A percentile compares a stretch with the other conserved stretches of the same genome.
phyloP scores from a whole-genome alignment of 2,797 vertebrate genomes.

The Streptopelia turtur region DNA sequence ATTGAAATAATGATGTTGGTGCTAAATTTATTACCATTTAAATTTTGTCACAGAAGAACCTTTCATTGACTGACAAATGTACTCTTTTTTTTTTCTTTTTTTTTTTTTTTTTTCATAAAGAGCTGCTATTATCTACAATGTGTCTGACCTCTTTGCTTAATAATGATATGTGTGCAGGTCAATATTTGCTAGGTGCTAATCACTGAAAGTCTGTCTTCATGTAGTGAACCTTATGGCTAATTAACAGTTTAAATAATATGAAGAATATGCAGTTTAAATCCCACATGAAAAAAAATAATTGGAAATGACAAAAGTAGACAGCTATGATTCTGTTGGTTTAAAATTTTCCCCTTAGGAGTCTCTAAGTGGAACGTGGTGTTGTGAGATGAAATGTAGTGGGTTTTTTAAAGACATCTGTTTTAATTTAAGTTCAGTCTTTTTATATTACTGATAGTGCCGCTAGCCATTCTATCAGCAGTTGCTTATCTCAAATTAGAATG shows the following conservation, averaged over 20 bases:
- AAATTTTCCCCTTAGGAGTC: background rate
- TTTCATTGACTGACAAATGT: background rate
- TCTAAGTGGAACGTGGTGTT: background rate
- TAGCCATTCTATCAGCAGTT: constrained; percentile 24
- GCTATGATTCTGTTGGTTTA: background rate
- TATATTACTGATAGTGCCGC: constrained; percentile 12
- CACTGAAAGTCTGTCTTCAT: background rate
- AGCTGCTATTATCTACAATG: background rate
- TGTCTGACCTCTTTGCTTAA: background rate
- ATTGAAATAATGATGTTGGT: background rate
- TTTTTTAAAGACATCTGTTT: constrained; percentile 12
- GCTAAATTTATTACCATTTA: background rate
- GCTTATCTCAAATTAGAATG: constrained; percentile 20
- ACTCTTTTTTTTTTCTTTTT: background rate
- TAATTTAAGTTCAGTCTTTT: constrained; percentile 47
- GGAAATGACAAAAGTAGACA: background rate
- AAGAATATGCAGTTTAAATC: background rate
- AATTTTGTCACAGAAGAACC: background rate
- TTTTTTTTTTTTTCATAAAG: background rate
- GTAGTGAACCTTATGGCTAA: background rate
- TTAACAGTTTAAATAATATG: background rate
- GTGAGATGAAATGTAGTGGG: background rate
- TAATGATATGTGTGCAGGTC: background rate
- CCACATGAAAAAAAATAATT: background rate
- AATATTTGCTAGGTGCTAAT: background rate